Evolutionary conservation across 2,888 invertebrate species (phyloP).

Genomic region (Plagodis pulveraria): DNA sequence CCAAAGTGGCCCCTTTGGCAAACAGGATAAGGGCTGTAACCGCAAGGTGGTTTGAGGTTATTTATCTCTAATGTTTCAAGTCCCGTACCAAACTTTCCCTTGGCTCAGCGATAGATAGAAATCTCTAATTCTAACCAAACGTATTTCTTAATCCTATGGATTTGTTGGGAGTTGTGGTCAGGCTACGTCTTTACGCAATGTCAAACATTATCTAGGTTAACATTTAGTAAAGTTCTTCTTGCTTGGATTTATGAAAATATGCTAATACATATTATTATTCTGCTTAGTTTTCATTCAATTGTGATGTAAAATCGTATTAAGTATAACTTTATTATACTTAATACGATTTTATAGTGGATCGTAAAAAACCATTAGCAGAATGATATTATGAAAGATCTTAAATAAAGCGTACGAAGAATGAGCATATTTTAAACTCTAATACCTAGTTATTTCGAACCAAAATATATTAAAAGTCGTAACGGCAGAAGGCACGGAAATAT

Average conservation of each 20-base stretch:
- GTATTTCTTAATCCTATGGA: conserved; percentile 22
- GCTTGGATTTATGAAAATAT: no score
- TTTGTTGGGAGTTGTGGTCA: conserved; percentile 14
- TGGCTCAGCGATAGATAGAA: conserved; percentile 22
- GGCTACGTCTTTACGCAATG: neutral
- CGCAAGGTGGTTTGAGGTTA: conserved; percentile 41
- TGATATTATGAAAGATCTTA: neutral
- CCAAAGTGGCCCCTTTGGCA: conserved; percentile 37
- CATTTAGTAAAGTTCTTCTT: no score
- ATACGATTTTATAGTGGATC: no score
- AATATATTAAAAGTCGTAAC: neutral
- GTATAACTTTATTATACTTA: no score
- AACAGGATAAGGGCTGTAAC: conserved; percentile 43
- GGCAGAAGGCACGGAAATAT: conserved; percentile 12
- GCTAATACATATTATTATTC: no score
- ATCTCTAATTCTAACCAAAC: conserved; percentile 22
- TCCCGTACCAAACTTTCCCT: conserved; percentile 1
- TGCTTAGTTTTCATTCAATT: no score
- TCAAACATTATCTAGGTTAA: neutral
- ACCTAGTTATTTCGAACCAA: neutral
- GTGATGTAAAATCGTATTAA: no score
- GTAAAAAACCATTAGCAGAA: neutral
- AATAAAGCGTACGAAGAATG: no score
- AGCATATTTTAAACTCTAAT: neutral
- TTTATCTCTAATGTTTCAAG: conserved; percentile 47